phyloP scores from a whole-genome alignment of 2,888 invertebrate species.

The Lepeophtheirus nordmannii region DNA sequence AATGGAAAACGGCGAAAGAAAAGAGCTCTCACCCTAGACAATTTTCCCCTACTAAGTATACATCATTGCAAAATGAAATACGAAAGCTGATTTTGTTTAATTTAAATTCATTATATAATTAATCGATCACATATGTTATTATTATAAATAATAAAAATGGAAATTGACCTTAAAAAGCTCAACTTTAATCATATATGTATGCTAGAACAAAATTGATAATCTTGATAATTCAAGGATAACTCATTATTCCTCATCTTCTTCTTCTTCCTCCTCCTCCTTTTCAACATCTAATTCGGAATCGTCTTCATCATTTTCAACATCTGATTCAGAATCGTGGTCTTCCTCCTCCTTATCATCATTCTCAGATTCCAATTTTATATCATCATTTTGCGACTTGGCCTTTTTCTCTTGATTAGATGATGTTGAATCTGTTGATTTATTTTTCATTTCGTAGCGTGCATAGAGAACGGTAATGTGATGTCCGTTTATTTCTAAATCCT shows the following conservation, averaged over 20 bases:
- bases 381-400: neutral
- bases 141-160: neutral
- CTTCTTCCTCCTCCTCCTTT: neutral
- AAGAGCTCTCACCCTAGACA: neutral
- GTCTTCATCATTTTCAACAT: slow-evolving; percentile 7
- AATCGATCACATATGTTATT: neutral
- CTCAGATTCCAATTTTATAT: neutral
- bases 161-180: neutral
- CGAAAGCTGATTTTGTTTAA: no score
- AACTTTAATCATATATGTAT: neutral
- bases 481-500: neutral
- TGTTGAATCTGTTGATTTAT: neutral
- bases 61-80: no score
- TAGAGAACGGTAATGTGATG: slow-evolving; percentile 15
- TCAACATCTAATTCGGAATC: neutral
- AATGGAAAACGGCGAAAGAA: neutral
- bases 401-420: neutral
- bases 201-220: no score
- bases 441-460: neutral
- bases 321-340: neutral
- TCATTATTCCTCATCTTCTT: no score
- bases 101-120: neutral
- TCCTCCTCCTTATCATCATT: neutral
- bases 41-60: no score
- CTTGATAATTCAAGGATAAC: no score